Conservation (phyloP, 2,888 invertebrate species). For the Perdita meconis region DNA sequence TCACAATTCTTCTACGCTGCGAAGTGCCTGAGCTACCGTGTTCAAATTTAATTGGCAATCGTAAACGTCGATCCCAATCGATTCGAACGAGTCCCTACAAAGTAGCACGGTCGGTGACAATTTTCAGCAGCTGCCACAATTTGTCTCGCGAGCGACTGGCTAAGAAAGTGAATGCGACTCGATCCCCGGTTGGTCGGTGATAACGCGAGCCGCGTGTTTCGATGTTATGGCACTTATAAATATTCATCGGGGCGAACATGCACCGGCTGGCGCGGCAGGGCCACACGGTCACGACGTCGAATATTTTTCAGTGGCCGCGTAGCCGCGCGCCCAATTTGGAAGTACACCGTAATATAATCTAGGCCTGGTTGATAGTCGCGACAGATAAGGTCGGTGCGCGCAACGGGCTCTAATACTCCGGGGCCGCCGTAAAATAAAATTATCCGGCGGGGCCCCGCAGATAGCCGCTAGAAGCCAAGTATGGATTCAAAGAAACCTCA, state of each 20-base stretch:
- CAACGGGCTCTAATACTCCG: constrained; percentile 1
- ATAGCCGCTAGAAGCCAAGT: constrained; percentile 22
- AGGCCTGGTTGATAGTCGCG: constrained; percentile 36
- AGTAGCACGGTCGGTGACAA: not conserved
- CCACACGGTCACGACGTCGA: constrained; percentile 32
- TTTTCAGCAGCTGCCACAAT: not conserved
- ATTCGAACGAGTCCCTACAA: not conserved
- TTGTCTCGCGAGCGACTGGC: not conserved
- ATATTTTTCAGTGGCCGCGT: constrained; percentile 24
- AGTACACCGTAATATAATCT: constrained; percentile 44
- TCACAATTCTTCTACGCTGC: too few relatives aligned
- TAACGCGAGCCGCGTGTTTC: constrained; percentile 34
- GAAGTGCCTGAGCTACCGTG: too few relatives aligned
- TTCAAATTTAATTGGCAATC: too few relatives aligned
- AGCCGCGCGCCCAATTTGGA: constrained; percentile 43
- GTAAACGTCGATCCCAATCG: too few relatives aligned
- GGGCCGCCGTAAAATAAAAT: constrained; percentile 13
- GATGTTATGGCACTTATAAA: constrained; percentile 53
- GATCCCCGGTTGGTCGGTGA: not conserved
- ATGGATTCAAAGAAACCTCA: constrained; percentile 25
- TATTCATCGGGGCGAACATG: constrained; percentile 53
- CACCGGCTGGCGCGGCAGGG: constrained; percentile 7
- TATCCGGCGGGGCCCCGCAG: constrained; percentile 13
- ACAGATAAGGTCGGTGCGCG: constrained; percentile 21
- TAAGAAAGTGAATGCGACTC: constrained; percentile 7